phyloP scores from a whole-genome alignment of 1,140 invertebrate species.

The Drosophila gunungcola region DNA sequence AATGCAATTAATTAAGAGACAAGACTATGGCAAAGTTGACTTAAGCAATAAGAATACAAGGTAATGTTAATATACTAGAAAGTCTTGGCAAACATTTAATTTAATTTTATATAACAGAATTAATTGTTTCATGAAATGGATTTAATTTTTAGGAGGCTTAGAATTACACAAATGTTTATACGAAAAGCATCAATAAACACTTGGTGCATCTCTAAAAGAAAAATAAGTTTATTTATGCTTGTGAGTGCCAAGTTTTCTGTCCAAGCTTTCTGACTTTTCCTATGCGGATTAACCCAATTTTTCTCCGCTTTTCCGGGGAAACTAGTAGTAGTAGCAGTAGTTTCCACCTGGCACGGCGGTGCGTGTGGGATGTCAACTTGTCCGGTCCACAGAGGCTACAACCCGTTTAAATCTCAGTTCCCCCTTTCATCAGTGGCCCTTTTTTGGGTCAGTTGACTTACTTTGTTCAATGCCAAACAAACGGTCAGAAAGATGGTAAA shows the following conservation, averaged over 20 bases:
- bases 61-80: too few relatives aligned
- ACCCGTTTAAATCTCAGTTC: slow-evolving; percentile 52
- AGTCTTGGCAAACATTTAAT: too few relatives aligned
- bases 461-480: slow-evolving; percentile 64
- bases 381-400: slow-evolving; percentile 41
- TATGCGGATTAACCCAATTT: slow-evolving; percentile 26
- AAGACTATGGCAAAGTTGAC: too few relatives aligned
- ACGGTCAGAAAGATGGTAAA: background rate
- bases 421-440: slow-evolving; percentile 15
- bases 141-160: too few relatives aligned
- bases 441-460: slow-evolving; percentile 64
- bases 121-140: too few relatives aligned
- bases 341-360: slow-evolving; percentile 35
- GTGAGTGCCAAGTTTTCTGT: slow-evolving; percentile 1
- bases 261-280: slow-evolving; percentile 17
- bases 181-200: background rate
- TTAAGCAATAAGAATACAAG: too few relatives aligned
- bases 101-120: too few relatives aligned
- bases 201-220: slow-evolving; percentile 12
- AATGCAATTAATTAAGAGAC: background rate
- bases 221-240: slow-evolving; percentile 31
- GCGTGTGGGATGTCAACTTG: slow-evolving; percentile 42
- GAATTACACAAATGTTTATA: background rate
- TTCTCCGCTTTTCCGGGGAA: background rate
- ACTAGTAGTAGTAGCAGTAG: background rate